Conservation (phyloP, 2,113 vertebrate genomes). For the Pseudolaguvia tuberculata region DNA sequence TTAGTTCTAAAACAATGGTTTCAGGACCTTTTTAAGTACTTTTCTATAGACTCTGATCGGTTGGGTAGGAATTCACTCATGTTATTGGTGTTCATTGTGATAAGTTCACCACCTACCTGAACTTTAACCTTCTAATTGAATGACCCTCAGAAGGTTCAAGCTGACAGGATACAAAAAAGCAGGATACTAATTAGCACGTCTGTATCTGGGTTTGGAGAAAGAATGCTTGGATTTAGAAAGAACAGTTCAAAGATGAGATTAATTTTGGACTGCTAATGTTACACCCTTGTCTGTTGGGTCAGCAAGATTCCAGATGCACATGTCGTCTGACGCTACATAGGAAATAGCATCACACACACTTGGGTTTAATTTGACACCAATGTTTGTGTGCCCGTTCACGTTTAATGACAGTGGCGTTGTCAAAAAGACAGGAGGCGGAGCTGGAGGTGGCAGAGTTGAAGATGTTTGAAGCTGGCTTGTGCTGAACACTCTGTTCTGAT, state of each 20-base stretch:
- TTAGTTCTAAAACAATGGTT: background rate
- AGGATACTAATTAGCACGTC: background rate
- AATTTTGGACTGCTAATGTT: background rate
- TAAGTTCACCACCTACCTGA: background rate
- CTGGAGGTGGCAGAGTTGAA: no score
- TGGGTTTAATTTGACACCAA: background rate
- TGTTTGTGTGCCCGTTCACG: background rate
- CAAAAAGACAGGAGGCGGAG: no score
- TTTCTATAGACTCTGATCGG: background rate
- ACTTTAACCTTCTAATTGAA: constrained; percentile 7
- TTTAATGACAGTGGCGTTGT: no score
- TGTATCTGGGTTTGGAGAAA: background rate
- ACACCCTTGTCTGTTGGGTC: background rate
- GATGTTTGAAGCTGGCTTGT: no score
- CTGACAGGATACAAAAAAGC: background rate
- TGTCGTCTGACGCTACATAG: background rate
- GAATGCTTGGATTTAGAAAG: background rate
- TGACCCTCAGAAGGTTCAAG: background rate
- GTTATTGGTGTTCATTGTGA: background rate
- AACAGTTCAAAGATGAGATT: background rate
- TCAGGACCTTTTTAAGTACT: background rate
- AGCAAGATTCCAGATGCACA: constrained; percentile 10
- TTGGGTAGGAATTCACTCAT: background rate
- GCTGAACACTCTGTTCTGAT: no score
- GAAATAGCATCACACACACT: background rate